Conservation (phyloP, 2,113 vertebrate genomes). For the Ailurus styani region DNA sequence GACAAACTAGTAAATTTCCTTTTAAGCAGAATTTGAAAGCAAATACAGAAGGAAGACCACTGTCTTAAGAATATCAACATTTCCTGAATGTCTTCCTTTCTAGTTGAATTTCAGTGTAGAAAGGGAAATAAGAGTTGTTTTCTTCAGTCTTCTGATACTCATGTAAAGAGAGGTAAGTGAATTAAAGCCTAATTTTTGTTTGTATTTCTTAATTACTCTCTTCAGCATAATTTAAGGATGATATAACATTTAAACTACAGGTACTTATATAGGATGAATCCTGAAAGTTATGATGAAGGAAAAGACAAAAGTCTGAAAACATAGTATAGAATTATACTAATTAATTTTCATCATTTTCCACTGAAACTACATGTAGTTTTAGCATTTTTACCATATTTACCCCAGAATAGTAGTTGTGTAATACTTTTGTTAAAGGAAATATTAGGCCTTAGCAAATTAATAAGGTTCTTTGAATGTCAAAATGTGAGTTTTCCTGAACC, state of each 20-base stretch:
- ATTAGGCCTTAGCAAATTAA: background rate
- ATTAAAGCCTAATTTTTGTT: background rate
- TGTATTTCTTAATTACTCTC: background rate
- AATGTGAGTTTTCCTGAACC: background rate
- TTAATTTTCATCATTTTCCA: background rate
- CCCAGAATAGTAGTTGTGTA: background rate
- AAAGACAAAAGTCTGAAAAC: background rate
- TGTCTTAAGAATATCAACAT: background rate
- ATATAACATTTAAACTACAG: background rate
- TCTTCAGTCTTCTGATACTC: background rate
- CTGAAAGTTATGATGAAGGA: background rate
- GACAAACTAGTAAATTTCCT: background rate
- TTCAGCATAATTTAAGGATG: background rate
- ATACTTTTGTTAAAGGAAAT: background rate
- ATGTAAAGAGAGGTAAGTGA: background rate
- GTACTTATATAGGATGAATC: background rate
- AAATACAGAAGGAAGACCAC: background rate
- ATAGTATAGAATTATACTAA: background rate
- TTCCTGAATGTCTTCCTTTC: background rate
- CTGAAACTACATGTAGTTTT: background rate
- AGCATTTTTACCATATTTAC: background rate
- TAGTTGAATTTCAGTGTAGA: background rate
- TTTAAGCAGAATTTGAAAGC: background rate
- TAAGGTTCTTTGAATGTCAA: background rate
- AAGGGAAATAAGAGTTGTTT: background rate